Evolutionary conservation across 1,140 invertebrate genomes (phyloP).

Genomic region (Dendroctonus valens): DNA sequence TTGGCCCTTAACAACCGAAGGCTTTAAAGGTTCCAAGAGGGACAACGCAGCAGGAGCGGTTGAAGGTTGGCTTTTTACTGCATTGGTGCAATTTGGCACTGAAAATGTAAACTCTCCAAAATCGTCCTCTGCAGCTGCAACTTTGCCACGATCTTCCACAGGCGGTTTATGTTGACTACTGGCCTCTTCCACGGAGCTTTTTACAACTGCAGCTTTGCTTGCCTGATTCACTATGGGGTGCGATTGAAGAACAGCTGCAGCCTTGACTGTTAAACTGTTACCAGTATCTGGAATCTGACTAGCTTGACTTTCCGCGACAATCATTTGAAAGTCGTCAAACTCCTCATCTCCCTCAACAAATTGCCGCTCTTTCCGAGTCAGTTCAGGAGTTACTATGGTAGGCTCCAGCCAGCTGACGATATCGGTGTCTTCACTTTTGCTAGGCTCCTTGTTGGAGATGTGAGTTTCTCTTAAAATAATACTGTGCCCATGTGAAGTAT

Average conservation of each 20-base stretch:
- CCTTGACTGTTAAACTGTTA: too few relatives aligned
- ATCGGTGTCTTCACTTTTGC: slow-evolving; percentile 13
- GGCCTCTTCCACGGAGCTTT: too few relatives aligned
- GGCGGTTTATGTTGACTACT: too few relatives aligned
- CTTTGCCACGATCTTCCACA: too few relatives aligned
- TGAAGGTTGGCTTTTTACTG: not conserved
- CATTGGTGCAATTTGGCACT: slow-evolving; percentile 16
- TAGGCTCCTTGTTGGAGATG: slow-evolving; percentile 39
- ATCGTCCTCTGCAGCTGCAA: slow-evolving; percentile 36
- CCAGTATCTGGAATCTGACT: too few relatives aligned
- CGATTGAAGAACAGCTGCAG: too few relatives aligned
- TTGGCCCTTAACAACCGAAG: slow-evolving; percentile 15
- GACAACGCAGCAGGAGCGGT: slow-evolving; percentile 1
- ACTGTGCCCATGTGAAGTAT: slow-evolving; percentile 20
- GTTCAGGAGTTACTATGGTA: slow-evolving; percentile 44
- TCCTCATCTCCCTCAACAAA: slow-evolving; percentile 36
- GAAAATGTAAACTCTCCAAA: slow-evolving; percentile 45
- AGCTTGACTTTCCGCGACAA: slow-evolving; percentile 6
- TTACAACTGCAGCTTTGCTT: too few relatives aligned
- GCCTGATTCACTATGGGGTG: too few relatives aligned
- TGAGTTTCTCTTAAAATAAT: slow-evolving; percentile 46
- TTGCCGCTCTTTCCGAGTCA: slow-evolving; percentile 34
- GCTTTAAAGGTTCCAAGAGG: slow-evolving; percentile 38
- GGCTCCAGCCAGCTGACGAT: slow-evolving; percentile 39
- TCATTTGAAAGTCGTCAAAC: slow-evolving; percentile 46